These are phyloP conservation scores for Ctenodactylus gundi DNA, from an alignment of 2,113 vertebrate genomes.

Conservation along the genomic window DNA sequence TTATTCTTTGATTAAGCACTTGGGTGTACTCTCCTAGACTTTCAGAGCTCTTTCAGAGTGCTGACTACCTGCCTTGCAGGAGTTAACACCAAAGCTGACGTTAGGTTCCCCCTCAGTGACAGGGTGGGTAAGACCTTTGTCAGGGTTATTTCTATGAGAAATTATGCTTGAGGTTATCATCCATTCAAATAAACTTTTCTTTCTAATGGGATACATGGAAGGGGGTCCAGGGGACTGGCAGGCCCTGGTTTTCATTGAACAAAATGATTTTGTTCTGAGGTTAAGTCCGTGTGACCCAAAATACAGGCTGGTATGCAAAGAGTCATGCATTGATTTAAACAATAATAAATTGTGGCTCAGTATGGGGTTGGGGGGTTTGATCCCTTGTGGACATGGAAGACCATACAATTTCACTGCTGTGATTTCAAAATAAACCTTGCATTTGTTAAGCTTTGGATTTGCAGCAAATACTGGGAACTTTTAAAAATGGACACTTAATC, in stretches of 20 bases:
- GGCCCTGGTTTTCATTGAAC: slow-evolving; percentile 75
- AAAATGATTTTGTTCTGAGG: slow-evolving; percentile 79
- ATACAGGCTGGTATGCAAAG: slow-evolving; percentile 72
- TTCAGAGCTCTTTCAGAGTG: not conserved
- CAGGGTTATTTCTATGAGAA: slow-evolving; percentile 71
- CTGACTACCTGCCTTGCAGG: not conserved
- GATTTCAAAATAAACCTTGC: slow-evolving; percentile 74
- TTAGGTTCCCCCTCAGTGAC: not conserved
- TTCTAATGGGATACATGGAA: slow-evolving; percentile 58
- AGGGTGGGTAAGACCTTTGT: slow-evolving; percentile 1
- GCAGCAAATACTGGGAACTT: slow-evolving; percentile 57
- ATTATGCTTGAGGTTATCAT: slow-evolving; percentile 74
- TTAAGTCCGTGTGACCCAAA: slow-evolving; percentile 75
- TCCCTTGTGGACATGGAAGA: slow-evolving; percentile 38
- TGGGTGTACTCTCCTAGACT: not conserved
- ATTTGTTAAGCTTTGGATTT: slow-evolving; percentile 65
- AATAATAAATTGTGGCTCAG: slow-evolving; percentile 77
- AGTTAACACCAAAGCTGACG: slow-evolving; percentile 21
- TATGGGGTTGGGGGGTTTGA: not conserved
- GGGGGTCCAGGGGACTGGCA: slow-evolving; percentile 60
- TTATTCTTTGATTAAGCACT: not conserved
- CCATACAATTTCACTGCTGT: slow-evolving; percentile 50
- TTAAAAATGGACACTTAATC: slow-evolving; percentile 66
- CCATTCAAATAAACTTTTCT: slow-evolving; percentile 75
- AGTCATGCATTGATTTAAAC: slow-evolving; percentile 73